Percentiles rank a stretch among this genome's conserved stretches.
Evolutionary conservation across 2,888 invertebrate species (phyloP).

Genomic region (Nephrotoma guestfalica): DNA sequence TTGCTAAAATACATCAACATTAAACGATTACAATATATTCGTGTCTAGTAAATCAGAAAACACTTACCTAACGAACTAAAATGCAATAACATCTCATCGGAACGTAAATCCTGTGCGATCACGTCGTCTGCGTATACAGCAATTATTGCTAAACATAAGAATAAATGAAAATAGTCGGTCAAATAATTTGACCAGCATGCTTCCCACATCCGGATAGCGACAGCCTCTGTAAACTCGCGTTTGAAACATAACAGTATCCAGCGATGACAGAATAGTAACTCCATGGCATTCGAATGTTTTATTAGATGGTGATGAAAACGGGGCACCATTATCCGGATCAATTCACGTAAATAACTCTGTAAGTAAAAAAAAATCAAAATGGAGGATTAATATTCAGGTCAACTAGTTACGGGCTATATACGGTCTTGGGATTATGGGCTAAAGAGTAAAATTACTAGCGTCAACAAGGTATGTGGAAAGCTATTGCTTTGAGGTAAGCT

Average conservation of each 20-base stretch:
- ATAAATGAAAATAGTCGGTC: constrained; percentile 91
- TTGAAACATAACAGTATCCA: constrained; percentile 92
- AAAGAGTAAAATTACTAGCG: no score
- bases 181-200: constrained; percentile 95
- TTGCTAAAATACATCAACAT: constrained; percentile 39
- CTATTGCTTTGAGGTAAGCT: no score
- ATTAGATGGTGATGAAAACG: constrained; percentile 75
- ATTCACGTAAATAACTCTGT: constrained; percentile 67
- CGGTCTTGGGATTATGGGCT: no score
- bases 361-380: constrained; percentile 15
- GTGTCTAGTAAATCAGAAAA: background rate
- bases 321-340: constrained; percentile 81
- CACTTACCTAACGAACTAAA: constrained; percentile 70
- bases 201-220: constrained; percentile 88
- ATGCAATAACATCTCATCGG: constrained; percentile 89
- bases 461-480: no score
- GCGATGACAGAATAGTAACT: constrained; percentile 83
- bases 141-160: constrained; percentile 84
- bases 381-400: no score
- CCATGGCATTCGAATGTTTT: constrained; percentile 74
- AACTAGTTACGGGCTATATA: no score
- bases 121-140: constrained; percentile 88
- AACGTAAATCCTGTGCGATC: constrained; percentile 77
- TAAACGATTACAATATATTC: background rate
- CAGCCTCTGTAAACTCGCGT: constrained; percentile 77